phyloP scores from a whole-genome alignment of 2,888 invertebrate species.

The Oligia fasciuncula region DNA sequence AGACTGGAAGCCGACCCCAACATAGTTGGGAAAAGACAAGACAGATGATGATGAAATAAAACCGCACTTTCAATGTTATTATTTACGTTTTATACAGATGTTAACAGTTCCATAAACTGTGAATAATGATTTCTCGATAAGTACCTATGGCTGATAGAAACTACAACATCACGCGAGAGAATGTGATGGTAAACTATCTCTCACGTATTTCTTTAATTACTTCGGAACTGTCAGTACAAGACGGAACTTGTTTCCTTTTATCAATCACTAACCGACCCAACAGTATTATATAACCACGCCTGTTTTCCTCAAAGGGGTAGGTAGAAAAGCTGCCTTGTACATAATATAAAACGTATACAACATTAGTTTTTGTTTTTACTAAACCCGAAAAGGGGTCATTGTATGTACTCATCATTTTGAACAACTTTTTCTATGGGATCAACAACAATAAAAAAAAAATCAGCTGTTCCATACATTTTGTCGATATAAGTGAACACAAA shows the following conservation, averaged over 20 bases:
- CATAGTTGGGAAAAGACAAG: too few species aligned
- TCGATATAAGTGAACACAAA: too few species aligned
- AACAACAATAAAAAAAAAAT: too few species aligned
- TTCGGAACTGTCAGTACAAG: neutral
- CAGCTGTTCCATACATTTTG: too few species aligned
- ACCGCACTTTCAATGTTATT: slow-evolving; percentile 8
- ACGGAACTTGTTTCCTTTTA: neutral
- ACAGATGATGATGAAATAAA: too few species aligned
- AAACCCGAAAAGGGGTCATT: too few species aligned
- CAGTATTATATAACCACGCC: neutral
- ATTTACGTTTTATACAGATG: neutral
- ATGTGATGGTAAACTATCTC: slow-evolving; percentile 31
- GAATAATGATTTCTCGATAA: slow-evolving; percentile 44
- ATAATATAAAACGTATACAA: too few species aligned
- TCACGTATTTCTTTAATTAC: slow-evolving; percentile 19
- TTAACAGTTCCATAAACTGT: slow-evolving; percentile 34
- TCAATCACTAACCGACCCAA: too few species aligned
- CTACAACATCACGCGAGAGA: slow-evolving; percentile 21
- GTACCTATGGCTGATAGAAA: slow-evolving; percentile 26
- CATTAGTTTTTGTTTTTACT: too few species aligned
- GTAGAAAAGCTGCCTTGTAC: neutral
- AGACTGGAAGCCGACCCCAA: too few species aligned
- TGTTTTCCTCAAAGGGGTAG: neutral
- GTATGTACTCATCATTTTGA: too few species aligned
- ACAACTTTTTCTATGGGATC: too few species aligned